phyloP scores from a whole-genome alignment of 2,888 invertebrate species.

The Monopis laevigella region DNA sequence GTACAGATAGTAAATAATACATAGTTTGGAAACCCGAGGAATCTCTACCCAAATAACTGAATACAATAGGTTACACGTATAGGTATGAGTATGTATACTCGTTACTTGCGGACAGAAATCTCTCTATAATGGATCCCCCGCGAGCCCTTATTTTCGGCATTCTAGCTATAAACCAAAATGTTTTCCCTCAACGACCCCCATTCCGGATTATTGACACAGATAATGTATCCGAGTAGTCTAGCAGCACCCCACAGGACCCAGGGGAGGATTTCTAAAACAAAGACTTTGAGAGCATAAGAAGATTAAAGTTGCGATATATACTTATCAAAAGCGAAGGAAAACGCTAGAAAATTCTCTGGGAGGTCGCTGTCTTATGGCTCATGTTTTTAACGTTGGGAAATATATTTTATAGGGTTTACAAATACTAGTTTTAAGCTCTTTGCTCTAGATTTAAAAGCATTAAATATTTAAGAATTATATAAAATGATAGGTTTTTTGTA shows the following conservation, averaged over 20 bases:
- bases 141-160: slow-evolving; percentile 47
- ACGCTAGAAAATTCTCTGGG: slow-evolving; percentile 7
- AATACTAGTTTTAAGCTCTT: no score
- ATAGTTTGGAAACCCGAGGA: background rate
- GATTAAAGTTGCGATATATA: slow-evolving; percentile 30
- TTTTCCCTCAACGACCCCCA: slow-evolving; percentile 50
- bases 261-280: slow-evolving; percentile 49
- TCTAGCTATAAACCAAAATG: slow-evolving; percentile 55
- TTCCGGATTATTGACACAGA: slow-evolving; percentile 56
- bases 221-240: slow-evolving; percentile 41
- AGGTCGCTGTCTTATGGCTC: no score
- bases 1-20: slow-evolving; percentile 5
- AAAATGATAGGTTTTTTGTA: no score
- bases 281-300: slow-evolving; percentile 42
- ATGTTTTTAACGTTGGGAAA: no score
- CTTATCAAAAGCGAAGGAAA: slow-evolving; percentile 12
- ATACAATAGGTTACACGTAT: background rate
- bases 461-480: no score
- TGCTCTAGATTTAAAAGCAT: no score
- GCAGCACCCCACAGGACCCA: slow-evolving; percentile 29
- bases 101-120: slow-evolving; percentile 39
- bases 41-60: slow-evolving; percentile 4
- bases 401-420: no score
- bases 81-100: slow-evolving; percentile 1
- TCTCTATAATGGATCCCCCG: slow-evolving; percentile 50